Evolutionary conservation across 1,140 invertebrate genomes (phyloP), one percentile per base, ranked within the genome.

Genomic region (Drosophila tani): DNA sequence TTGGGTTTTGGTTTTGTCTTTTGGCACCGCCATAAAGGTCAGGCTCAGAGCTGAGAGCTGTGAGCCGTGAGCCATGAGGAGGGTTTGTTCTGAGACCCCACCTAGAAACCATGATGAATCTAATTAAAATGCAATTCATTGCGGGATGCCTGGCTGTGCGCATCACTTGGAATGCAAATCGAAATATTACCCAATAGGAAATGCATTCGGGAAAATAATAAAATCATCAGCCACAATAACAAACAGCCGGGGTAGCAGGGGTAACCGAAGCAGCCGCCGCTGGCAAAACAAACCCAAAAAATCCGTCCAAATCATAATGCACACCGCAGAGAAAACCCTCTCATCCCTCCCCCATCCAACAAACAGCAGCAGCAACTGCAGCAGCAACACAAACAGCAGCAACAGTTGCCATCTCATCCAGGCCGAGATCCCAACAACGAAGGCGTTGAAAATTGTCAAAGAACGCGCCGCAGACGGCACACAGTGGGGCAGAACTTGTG

Each of bases 361-460:
- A 88, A 81, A 68, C 73, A 49, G 35, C 67, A 67, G 17, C 62
- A 49, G n/a, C 75, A 53, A 19, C 51, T 41, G 14, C 49, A 49
- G 43, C 60, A 51, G 38, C 57, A 60, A 11, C 46, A 65, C 49
- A 43, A n/a, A 47, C 57, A 58, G 65, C 65, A 77, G 41, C 80
- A 74, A 56, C 73, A 73, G 49, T 73, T 88, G 85, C 84, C 84
- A 88, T 84, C 84, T 88, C 84, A 88, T 88, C 81, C 84, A 87
- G 83, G 78, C 74, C 19, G 46, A 55, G 84, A 84, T 87, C 66
- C 81, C 66, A 60, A 14, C 75, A 77, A 67, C 81, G 85, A 84
- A 88, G 84, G 84, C 84, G 84, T 88, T 88, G 84, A 88, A 88
- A 88, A 88, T 88, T 88, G 84, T 88, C 84, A 88, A 88, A 88